phyloP scores from a whole-genome alignment of 2,888 invertebrate species.

The Orthosia incerta region DNA sequence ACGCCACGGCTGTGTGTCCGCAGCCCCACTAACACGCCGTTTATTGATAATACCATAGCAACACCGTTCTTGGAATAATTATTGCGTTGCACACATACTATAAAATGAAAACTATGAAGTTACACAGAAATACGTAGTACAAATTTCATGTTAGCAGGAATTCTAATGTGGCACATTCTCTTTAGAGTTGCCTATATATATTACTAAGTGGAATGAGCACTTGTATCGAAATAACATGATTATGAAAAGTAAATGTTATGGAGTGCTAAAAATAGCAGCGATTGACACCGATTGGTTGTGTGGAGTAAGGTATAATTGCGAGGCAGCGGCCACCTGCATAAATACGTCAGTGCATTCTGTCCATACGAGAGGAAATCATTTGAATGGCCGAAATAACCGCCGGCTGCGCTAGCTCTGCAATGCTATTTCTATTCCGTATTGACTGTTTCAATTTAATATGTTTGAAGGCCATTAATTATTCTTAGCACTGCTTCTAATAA shows the following conservation, averaged over 20 bases:
- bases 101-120: slow-evolving; percentile 47
- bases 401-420: slow-evolving; percentile 52
- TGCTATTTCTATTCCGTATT: slow-evolving; percentile 69
- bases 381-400: slow-evolving; percentile 65
- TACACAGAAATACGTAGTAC: slow-evolving; percentile 39
- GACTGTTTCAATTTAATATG: slow-evolving; percentile 65
- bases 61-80: slow-evolving; percentile 60
- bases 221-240: slow-evolving; percentile 13
- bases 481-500: slow-evolving; percentile 47
- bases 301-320: slow-evolving; percentile 53
- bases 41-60: slow-evolving; percentile 49
- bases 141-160: slow-evolving; percentile 45
- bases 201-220: slow-evolving; percentile 5
- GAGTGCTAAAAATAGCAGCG: slow-evolving; percentile 22
- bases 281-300: slow-evolving; percentile 43
- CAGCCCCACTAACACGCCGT: slow-evolving; percentile 29
- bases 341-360: slow-evolving; percentile 60
- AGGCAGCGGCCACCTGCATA: slow-evolving; percentile 40
- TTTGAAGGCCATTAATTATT: slow-evolving; percentile 64
- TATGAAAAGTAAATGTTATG: slow-evolving; percentile 13
- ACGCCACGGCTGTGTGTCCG: slow-evolving; percentile 39
- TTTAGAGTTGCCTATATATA: slow-evolving; percentile 24
- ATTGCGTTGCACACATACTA: slow-evolving; percentile 47
- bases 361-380: slow-evolving; percentile 62
- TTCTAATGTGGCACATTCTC: slow-evolving; percentile 44